These are phyloP conservation scores for Chrysoperla carnea DNA, from an alignment of 1,140 invertebrate genomes.

Conservation along the genomic window DNA sequence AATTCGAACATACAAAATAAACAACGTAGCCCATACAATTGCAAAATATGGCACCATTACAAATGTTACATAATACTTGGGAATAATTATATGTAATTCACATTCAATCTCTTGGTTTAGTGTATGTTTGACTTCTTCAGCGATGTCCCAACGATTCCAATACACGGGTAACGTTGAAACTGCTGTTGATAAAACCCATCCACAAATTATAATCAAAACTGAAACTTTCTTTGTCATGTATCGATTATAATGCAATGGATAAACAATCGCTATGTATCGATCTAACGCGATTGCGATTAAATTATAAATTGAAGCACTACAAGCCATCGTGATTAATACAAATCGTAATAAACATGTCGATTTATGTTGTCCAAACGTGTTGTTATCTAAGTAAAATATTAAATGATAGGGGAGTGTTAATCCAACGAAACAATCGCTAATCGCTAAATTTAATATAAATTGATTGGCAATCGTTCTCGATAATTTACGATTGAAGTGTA, in stretches of 20 bases:
- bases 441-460: constrained; percentile 52
- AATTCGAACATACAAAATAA: constrained; percentile 54
- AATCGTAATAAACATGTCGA: constrained; percentile 47
- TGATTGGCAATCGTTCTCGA: constrained; percentile 46
- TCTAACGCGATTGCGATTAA: constrained; percentile 69
- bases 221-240: constrained; percentile 44
- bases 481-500: constrained; percentile 41
- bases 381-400: constrained; percentile 41
- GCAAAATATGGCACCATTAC: constrained; percentile 48
- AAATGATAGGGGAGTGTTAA: constrained; percentile 53
- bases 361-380: constrained; percentile 30
- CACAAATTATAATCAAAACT: constrained; percentile 33
- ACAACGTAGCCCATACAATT: constrained; percentile 49
- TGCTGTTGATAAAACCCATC: constrained; percentile 40
- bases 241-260: constrained; percentile 56
- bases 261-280: constrained; percentile 63
- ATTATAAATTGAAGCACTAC: constrained; percentile 60
- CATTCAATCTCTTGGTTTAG: constrained; percentile 1
- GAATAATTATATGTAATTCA: constrained; percentile 21
- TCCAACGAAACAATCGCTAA: constrained; percentile 56
- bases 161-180: constrained; percentile 45
- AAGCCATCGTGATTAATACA: constrained; percentile 49
- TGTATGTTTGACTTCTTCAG: constrained; percentile 14
- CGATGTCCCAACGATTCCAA: constrained; percentile 48
- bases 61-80: constrained; percentile 38